Percentiles rank a stretch among this genome's conserved stretches.
phyloP scores from a whole-genome alignment of 2,888 invertebrate genomes.

The Parnassius smintheus region DNA sequence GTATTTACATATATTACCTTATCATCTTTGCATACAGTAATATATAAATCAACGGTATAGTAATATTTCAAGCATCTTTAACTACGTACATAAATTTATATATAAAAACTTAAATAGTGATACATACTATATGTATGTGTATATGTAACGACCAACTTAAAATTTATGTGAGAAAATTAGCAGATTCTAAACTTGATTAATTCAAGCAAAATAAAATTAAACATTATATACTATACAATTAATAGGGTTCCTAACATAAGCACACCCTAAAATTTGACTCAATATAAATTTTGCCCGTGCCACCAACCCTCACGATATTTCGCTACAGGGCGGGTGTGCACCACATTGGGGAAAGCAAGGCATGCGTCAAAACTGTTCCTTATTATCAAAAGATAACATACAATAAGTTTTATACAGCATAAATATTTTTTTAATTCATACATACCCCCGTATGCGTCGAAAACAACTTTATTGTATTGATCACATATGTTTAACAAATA shows the following conservation, averaged over 20 bases:
- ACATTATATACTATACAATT: conserved; percentile 31
- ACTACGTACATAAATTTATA: no score
- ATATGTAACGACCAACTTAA: no score
- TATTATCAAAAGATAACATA: conserved; percentile 31
- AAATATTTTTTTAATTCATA: conserved; percentile 58
- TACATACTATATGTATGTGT: no score
- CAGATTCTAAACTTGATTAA: no score
- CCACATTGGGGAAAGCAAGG: conserved; percentile 47
- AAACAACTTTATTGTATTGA: conserved; percentile 57
- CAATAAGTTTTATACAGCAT: conserved; percentile 23
- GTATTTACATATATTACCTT: no score
- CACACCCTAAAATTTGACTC: conserved; percentile 50
- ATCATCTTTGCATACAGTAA: no score
- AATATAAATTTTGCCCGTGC: conserved; percentile 57
- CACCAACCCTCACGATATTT: conserved; percentile 64
- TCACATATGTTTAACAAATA: conserved; percentile 69
- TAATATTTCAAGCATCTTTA: no score
- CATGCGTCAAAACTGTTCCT: conserved; percentile 27
- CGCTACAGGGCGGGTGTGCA: conserved; percentile 41
- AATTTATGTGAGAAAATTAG: no score
- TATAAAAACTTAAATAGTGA: no score
- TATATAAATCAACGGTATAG: no score
- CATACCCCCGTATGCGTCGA: conserved; percentile 59
- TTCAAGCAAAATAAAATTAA: conserved; percentile 22
- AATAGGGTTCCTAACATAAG: conserved; percentile 30